Evolutionary conservation across 2,797 vertebrate genomes (phyloP).

Genomic region (Triplophysa bombifrons): DNA sequence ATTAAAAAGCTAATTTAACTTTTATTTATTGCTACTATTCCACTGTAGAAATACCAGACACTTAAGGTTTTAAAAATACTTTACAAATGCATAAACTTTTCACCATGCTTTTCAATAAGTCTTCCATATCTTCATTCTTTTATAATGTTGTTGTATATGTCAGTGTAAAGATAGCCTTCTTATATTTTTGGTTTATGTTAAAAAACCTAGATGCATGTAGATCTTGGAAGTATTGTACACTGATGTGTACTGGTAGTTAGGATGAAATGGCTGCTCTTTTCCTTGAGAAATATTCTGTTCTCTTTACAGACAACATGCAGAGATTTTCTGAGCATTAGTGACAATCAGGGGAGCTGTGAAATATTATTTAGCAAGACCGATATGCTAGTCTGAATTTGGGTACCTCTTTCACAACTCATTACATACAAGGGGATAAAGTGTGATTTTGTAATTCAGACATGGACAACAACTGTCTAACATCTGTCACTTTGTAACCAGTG

Average conservation of each 20-base stretch:
- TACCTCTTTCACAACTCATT: slow-evolving; percentile 25
- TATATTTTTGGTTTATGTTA: too few relatives aligned
- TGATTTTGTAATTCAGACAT: slow-evolving; percentile 20
- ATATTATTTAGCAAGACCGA: neutral
- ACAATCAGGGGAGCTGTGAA: slow-evolving; percentile 28
- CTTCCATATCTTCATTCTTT: neutral
- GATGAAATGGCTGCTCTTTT: neutral
- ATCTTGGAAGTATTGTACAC: neutral
- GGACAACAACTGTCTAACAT: slow-evolving; percentile 31
- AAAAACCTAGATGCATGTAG: neutral
- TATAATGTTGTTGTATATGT: neutral
- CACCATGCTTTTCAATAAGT: neutral
- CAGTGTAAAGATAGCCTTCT: neutral
- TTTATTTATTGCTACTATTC: too few relatives aligned
- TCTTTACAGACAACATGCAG: neutral
- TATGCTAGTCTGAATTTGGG: neutral
- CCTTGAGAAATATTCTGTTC: neutral
- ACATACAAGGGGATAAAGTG: slow-evolving; percentile 9
- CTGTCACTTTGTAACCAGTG: slow-evolving; percentile 37
- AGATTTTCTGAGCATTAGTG: neutral
- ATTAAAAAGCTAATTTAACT: too few relatives aligned
- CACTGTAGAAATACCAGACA: neutral
- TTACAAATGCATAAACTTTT: neutral
- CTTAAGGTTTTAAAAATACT: too few relatives aligned
- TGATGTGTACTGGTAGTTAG: neutral